A percentile compares a stretch with the other conserved stretches of the same genome.
Evolutionary conservation across 2,113 vertebrate genomes (phyloP).

Genomic region (Anseranas semipalmata): DNA sequence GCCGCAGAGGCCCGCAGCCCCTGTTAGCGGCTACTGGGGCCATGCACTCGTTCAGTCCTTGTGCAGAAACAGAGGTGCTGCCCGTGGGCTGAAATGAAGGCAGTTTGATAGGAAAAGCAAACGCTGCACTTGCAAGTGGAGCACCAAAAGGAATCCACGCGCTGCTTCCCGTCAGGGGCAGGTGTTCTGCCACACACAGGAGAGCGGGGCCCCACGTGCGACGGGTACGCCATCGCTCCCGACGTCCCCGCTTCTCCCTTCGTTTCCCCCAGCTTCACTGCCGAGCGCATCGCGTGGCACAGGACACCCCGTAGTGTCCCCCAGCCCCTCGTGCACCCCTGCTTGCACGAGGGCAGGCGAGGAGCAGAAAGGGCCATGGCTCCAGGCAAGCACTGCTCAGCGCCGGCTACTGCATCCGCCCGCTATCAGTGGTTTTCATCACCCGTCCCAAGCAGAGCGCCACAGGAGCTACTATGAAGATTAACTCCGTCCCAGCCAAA

Average conservation of each 20-base stretch:
- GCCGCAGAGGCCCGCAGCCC: rapidly evolving
- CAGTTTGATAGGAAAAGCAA: too few species aligned
- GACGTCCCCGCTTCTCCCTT: too few species aligned
- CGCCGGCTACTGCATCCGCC: background rate
- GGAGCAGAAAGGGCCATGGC: background rate
- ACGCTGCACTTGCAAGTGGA: too few species aligned
- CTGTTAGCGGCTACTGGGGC: too few species aligned
- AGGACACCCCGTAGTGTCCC: background rate
- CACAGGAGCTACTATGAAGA: background rate
- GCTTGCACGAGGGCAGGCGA: background rate
- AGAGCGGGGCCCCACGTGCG: too few species aligned
- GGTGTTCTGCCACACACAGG: too few species aligned
- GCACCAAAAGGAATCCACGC: too few species aligned
- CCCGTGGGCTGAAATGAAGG: too few species aligned
- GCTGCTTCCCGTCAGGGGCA: too few species aligned
- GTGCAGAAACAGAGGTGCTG: background rate
- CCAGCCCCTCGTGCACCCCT: background rate
- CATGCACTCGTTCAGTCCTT: rapidly evolving
- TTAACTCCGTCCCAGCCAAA: background rate
- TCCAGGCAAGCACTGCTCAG: background rate
- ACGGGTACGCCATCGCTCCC: too few species aligned
- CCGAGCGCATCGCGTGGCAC: too few species aligned
- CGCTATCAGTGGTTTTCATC: background rate
- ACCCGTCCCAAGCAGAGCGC: background rate
- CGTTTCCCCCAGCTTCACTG: too few species aligned